Evolutionary conservation across 2,888 invertebrate genomes (phyloP), one percentile per base, ranked within the genome.

Genomic region (Hydrotaea cyrtoneurina): DNA sequence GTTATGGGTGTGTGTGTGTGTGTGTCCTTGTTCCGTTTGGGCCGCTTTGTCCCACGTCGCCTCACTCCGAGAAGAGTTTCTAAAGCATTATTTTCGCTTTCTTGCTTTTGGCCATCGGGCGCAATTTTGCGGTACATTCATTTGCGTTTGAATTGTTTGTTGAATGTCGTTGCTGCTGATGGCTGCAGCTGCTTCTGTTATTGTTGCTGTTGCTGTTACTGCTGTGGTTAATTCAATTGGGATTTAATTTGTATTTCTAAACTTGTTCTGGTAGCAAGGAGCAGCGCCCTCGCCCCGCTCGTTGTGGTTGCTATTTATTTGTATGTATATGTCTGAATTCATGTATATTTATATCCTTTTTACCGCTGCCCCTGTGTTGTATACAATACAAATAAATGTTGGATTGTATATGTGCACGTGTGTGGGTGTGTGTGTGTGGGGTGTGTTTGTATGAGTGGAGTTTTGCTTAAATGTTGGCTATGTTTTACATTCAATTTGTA

Each of bases 211-310:
- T 39, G 69, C 64, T 36, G 19, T 26, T 57, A 13, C 17, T 71
- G 66, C 19, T 75, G 77, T 50, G 74, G 80, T 83, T 78, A 46
- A 71, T 71, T 69, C 80, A 83, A 83, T 83, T 80, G 80, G 77
- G 66, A 80, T 78, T 80, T 83, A 80, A 83, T 78, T 71, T 80
- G 71, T 83, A 59, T 73, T 73, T 66, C 36, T 59, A 64, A 46
- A 31, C 15, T 73, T 73, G 64, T 55, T 57, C 31, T 13, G 21
- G 3, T 13, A 55, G 26, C 13, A 11, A 53, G 17, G 15, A 23
- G 55, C 55, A 55, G 21, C 5, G 59, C 23, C 23, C 19, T 15
- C 4, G 26, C 1, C 8, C 11, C 23, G 11, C 55, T 55, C 4
- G 26, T 59, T 15, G 59, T 31, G 31, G 2, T 31, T 39, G 26